Conservation (phyloP, 2,113 vertebrate species). For the human region GRCh38 chr17:9384501-9385000, state of each 20-base stretch:
- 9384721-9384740: background rate
- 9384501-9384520: no score
- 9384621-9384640: no score
- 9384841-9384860: slow-evolving; percentile 27
- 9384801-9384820: background rate
- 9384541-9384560: no score
- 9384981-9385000: background rate
- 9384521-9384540: no score
- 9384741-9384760: background rate
- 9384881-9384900: background rate
- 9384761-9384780: background rate
- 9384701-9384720: background rate
- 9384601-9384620: no score
- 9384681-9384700: background rate
- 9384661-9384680: background rate
- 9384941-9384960: background rate
- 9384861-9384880: slow-evolving; percentile 13
- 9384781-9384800: background rate
- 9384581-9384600: no score
- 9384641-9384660: no score
- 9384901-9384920: background rate
- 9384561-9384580: no score
- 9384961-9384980: background rate
- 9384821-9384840: rapidly evolving
- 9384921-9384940: background rate